Conservation (phyloP, 2,797 vertebrate species). For the Carduelis carduelis region DNA sequence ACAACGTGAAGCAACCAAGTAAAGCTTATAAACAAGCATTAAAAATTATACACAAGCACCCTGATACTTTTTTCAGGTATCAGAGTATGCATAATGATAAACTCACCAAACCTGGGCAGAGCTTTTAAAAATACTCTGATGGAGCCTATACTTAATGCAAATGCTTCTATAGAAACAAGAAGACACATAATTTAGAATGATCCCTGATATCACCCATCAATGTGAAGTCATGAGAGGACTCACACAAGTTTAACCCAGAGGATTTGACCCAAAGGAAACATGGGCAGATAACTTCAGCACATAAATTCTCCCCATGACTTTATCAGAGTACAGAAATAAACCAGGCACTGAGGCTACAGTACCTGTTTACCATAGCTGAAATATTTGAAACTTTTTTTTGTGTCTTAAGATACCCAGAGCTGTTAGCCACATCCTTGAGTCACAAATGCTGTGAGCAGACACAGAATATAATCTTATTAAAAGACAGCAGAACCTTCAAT, state of each 20-base stretch:
- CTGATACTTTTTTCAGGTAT: not conserved
- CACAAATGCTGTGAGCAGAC: fast-evolving
- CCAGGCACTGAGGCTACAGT: not conserved
- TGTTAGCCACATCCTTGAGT: not conserved
- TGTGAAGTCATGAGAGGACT: not conserved
- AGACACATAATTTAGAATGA: not conserved
- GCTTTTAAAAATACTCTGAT: not conserved
- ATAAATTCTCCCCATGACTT: not conserved
- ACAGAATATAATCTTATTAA: not conserved
- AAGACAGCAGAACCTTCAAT: not conserved
- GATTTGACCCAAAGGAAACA: not conserved
- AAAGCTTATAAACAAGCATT: not conserved
- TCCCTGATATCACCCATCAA: not conserved
- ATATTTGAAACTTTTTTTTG: not conserved
- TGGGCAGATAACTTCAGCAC: not conserved
- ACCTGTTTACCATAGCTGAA: not conserved
- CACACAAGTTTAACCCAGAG: fast-evolving
- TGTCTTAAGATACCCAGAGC: not conserved
- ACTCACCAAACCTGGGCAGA: not conserved
- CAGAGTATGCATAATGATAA: not conserved
- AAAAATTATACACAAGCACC: not conserved
- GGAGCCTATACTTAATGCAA: not conserved
- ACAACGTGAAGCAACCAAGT: not conserved
- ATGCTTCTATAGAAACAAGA: not conserved
- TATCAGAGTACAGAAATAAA: not conserved